Evolutionary conservation across 2,113 vertebrate species (phyloP).

Genomic region (Corynorhinus townsendii): DNA sequence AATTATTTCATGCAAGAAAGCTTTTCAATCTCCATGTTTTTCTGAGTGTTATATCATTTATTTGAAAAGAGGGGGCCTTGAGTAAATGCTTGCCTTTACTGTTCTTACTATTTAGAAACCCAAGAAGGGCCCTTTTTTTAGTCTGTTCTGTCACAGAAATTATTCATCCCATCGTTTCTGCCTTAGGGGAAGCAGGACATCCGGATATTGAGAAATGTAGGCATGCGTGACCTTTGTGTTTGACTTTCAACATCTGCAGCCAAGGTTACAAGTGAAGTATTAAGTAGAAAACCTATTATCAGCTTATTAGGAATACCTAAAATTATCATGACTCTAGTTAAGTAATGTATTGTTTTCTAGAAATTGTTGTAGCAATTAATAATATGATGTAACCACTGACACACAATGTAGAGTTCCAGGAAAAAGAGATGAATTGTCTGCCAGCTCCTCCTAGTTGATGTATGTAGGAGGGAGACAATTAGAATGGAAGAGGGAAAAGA

Average conservation of each 20-base stretch:
- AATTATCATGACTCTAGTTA: not conserved
- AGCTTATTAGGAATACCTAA: not conserved
- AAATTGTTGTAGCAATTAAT: not conserved
- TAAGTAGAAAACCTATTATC: not conserved
- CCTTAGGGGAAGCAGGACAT: not conserved
- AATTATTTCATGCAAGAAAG: not conserved
- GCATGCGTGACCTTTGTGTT: not conserved
- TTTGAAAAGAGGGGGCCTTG: not conserved
- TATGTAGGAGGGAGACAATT: not conserved
- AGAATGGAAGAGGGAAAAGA: not conserved
- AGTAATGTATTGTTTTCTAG: not conserved
- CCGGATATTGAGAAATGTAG: not conserved
- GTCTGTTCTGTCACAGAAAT: slow-evolving; percentile 27
- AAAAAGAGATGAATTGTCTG: not conserved
- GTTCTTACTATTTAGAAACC: slow-evolving; percentile 37
- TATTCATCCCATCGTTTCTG: slow-evolving; percentile 4
- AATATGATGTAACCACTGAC: not conserved
- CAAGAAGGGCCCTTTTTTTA: not conserved
- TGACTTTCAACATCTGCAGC: not conserved
- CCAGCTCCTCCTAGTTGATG: not conserved
- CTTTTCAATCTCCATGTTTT: not conserved
- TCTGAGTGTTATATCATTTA: not conserved
- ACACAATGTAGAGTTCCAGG: not conserved
- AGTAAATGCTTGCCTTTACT: slow-evolving; percentile 21
- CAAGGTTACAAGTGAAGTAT: not conserved